Percentiles rank a stretch among this genome's conserved stretches.
Evolutionary conservation across 2,888 invertebrate species (phyloP).

Genomic region (Melolontha melolontha): DNA sequence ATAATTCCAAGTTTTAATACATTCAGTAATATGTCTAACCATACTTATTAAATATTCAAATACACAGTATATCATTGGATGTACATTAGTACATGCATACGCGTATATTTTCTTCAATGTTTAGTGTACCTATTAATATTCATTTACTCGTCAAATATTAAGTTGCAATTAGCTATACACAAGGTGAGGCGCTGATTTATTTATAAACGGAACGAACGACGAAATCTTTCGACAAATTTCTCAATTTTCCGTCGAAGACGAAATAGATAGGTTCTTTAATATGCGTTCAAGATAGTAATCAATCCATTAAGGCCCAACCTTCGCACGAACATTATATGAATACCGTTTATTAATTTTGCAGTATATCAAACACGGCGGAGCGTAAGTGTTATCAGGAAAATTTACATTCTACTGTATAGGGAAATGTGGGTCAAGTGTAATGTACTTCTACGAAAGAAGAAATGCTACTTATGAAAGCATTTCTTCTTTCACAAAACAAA

Average conservation of each 20-base stretch:
- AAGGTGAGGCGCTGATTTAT: slow-evolving; percentile 3
- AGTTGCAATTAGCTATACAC: neutral
- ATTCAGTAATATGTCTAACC: no score
- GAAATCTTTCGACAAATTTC: neutral
- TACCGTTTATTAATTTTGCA: slow-evolving; percentile 5
- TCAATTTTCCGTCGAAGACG: no score
- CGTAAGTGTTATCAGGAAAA: slow-evolving; percentile 12
- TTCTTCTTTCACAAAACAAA: neutral
- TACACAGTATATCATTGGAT: neutral
- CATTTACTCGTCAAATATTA: neutral
- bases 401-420: slow-evolving; percentile 10
- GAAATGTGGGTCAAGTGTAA: slow-evolving; percentile 29
- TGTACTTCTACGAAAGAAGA: slow-evolving; percentile 5
- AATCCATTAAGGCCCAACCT: neutral
- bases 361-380: slow-evolving; percentile 11
- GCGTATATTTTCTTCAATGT: neutral
- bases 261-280: no score
- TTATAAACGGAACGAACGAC: slow-evolving; percentile 1
- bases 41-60: no score
- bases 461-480: slow-evolving; percentile 3
- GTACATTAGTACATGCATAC: no score
- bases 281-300: neutral
- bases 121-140: neutral
- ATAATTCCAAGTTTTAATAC: no score
- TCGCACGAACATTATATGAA: neutral